Base-by-base conservation (phyloP, 2,797 vertebrate species). In the Mastacembelus armatus region DNA sequence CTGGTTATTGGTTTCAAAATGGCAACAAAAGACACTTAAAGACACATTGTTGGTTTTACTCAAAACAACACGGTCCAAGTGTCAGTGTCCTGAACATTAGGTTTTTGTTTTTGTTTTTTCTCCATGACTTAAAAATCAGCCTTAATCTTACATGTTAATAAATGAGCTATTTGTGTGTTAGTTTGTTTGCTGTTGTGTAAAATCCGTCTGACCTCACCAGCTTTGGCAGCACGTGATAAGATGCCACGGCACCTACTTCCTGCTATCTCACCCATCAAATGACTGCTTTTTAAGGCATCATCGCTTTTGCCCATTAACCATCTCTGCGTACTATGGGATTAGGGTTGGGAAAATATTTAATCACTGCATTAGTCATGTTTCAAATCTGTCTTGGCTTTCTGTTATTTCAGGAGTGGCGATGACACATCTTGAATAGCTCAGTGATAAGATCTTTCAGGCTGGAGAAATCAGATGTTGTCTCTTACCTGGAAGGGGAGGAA, bases 191-290 rank as follows among this genome's bases (percentile, higher is more conserved):
- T 22, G 21, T 18, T 68, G 22, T 44, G 54, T 66, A 44, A 67
- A 68, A 49, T 73, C 59, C 39, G 22, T 66, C 55, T 47, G 22
- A 60, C 47, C 59, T 51, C 11, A 1, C 33, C 70, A 57, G 35
- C 52, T 71, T n/a, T 80, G 75, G 72, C 63, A 19, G 44, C 35
- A 21, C 64, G 55, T 58, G 69, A 83, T 76, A 63, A 73, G 68
- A 70, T 12, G n/a, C 65, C 59, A 38, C 22, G 45, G 70, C 52
- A 27, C 26, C 19, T 29, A 58, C 48, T 66, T 32, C 39, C 18
- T 55, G 36, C 11, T 50, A 59, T 71, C 63, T 57, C 42, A 26
- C 21, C 16, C 40, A 63, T 80, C 61, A 75, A 48, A 66, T 71
- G 44, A 50, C 55, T 18, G 74, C 49, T 32, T 66, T 51, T 52